These are phyloP conservation scores for Smittia sp. DNA, from an alignment of 2,888 invertebrate genomes.

Conservation along the genomic window DNA sequence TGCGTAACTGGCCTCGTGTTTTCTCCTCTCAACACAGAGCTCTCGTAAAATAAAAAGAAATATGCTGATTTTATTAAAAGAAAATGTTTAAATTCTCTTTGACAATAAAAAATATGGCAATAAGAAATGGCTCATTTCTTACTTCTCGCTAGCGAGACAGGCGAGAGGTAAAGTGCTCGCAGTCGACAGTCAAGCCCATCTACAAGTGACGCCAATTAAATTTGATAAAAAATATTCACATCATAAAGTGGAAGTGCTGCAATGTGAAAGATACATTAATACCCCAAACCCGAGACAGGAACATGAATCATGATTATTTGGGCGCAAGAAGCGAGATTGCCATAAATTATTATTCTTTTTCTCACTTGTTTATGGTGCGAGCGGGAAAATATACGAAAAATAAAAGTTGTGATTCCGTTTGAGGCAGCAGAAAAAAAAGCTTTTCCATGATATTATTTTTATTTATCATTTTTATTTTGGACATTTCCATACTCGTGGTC, in stretches of 20 bases:
- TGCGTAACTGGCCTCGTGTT: too few relatives aligned
- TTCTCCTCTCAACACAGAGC: too few relatives aligned
- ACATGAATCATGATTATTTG: conserved; percentile 29
- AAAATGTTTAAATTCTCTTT: not conserved
- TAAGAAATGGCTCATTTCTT: not conserved
- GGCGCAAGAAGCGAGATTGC: not conserved
- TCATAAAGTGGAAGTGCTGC: conserved; percentile 2
- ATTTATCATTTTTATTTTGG: conserved; percentile 41
- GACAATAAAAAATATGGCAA: not conserved
- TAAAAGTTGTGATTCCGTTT: conserved; percentile 14
- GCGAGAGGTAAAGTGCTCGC: not conserved
- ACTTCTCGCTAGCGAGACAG: not conserved
- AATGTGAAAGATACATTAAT: conserved; percentile 13
- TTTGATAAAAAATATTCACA: not conserved
- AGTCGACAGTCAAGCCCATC: not conserved
- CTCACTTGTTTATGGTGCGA: not conserved
- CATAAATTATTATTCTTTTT: conserved; percentile 24
- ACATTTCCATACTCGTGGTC: conserved; percentile 31
- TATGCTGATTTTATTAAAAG: not conserved
- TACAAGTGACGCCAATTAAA: not conserved
- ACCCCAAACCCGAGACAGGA: conserved; percentile 5
- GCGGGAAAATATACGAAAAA: not conserved
- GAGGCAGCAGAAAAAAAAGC: conserved; percentile 25
- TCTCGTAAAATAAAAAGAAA: not conserved
- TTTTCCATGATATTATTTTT: conserved; percentile 37